Conservation (phyloP, 1,140 invertebrate genomes). For the Triops longicaudatus region DNA sequence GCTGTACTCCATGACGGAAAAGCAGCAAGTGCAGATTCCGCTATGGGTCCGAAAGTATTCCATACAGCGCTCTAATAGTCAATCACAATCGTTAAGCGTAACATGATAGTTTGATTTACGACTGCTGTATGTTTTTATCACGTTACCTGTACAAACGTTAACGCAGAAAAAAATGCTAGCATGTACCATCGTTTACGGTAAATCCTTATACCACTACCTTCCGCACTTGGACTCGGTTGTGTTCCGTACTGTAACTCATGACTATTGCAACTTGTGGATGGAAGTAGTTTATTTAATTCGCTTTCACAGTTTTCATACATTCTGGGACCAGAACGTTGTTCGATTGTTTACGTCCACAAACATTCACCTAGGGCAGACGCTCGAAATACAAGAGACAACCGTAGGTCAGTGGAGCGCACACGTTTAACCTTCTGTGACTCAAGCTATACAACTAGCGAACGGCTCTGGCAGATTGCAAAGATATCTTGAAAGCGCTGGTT, state of each 20-base stretch:
- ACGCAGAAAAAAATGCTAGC: constrained; percentile 18
- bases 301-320: not conserved
- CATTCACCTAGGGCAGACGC: not conserved
- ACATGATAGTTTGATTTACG: not conserved
- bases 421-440: too few relatives aligned
- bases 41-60: constrained; percentile 49
- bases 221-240: not conserved
- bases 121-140: too few relatives aligned
- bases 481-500: too few relatives aligned
- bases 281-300: not conserved
- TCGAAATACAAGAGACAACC: not conserved
- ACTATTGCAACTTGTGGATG: not conserved
- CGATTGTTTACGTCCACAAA: not conserved
- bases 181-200: constrained; percentile 26
- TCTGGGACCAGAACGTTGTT: not conserved
- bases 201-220: not conserved
- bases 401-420: too few relatives aligned
- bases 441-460: too few relatives aligned
- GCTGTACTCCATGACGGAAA: constrained; percentile 43
- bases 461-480: too few relatives aligned
- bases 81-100: not conserved
- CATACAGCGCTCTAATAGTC: constrained; percentile 36
- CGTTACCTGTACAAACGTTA: constrained; percentile 27
- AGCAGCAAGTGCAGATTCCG: constrained; percentile 40
- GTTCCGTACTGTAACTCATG: not conserved